Base-by-base conservation (phyloP, 2,797 vertebrate genomes). In the Anniella stebbinsi region DNA sequence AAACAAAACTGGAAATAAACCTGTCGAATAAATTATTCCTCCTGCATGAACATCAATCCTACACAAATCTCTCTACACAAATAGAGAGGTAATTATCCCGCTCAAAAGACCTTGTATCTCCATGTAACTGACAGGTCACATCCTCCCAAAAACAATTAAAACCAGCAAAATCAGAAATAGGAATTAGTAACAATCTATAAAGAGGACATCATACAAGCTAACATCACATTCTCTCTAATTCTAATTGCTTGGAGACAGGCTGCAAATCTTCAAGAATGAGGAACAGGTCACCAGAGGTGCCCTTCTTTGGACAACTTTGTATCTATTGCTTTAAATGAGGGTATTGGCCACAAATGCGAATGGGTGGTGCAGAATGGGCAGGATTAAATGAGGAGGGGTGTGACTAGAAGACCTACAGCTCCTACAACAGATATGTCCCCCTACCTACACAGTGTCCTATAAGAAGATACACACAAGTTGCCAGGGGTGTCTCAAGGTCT, bases 1-100 rank as follows among this genome's bases (percentile, higher is more conserved):
- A 57, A 91, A 94, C 75, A 87, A 95, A 95, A 91, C 87, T 84
- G 89, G 92, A 91, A 94, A 89, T 92, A 93, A 92, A 85, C 81
- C 87, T 87, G 89, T 91, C 88, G 89, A 80, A 89, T 89, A 87
- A 89, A 92, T 92, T 89, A 84, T 89, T 95, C 88, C 76, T 95
- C 87, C 91, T 91, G 87, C 83, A 89, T 80, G 57, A 94, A 92
- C 92, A 94, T 90, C 94, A 93, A 78, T 92, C 89, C 88, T 28
- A 3, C 30, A 75, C 90, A 87, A 93, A 85, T 48, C 86, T 89
- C n/a, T n/a, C n/a, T n/a, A n/a, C n/a, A 90, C 91, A 92, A 92
- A 81, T 67, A 80, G 51, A 89, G 80, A 88, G 51, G 77, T 89
- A 88, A 89, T 87, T 86, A 88, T 86, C 73, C 90, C 77, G 1